Conservation (phyloP, 2,797 vertebrate species). For the Anniella stebbinsi region DNA sequence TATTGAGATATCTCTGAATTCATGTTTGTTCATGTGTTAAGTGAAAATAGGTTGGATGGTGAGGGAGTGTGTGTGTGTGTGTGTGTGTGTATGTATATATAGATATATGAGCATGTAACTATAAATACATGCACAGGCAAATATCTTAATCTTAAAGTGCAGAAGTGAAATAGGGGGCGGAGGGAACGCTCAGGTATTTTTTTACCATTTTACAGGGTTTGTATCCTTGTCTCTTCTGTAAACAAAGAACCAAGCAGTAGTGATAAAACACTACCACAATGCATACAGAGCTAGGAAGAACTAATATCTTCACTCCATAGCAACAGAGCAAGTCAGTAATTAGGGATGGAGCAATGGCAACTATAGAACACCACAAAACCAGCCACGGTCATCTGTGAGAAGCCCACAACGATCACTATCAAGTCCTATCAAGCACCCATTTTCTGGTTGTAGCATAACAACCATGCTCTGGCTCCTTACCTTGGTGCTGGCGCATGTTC, state of each 20-base stretch:
- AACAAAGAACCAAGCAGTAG: neutral
- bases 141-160: neutral
- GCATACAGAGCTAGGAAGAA: neutral
- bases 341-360: neutral
- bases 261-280: neutral
- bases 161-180: neutral
- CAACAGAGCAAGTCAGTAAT: neutral
- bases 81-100: too few relatives aligned
- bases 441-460: neutral
- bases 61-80: neutral
- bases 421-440: neutral
- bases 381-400: neutral
- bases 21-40: neutral
- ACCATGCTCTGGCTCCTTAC: conserved; percentile 68
- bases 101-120: too few relatives aligned
- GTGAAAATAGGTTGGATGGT: neutral
- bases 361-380: neutral
- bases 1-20: neutral
- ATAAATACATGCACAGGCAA: too few relatives aligned
- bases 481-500: conserved; percentile 86
- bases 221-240: neutral
- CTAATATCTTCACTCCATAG: neutral
- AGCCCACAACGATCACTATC: neutral
- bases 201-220: neutral
- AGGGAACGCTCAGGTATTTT: neutral